These are phyloP conservation scores for Margarornis squamiger DNA, from an alignment of 2,797 vertebrate genomes.

Conservation along the genomic window DNA sequence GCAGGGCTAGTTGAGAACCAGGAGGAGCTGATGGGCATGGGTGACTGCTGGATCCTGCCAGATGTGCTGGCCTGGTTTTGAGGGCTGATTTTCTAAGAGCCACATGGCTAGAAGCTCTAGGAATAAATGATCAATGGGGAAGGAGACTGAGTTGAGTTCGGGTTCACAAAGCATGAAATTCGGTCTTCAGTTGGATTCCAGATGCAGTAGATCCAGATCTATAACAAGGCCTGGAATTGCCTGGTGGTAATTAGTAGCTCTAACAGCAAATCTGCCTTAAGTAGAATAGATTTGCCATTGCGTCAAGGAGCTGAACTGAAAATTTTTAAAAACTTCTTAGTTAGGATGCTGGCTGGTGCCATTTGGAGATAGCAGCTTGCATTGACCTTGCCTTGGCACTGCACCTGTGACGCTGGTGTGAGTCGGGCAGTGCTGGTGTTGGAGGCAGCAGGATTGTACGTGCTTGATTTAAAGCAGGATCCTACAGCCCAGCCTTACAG, in stretches of 20 bases:
- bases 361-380: neutral
- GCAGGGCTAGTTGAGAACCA: neutral
- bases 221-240: neutral
- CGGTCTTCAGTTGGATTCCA: neutral
- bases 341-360: neutral
- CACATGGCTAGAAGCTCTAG: neutral
- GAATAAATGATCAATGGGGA: neutral
- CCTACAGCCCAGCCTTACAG: neutral
- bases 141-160: neutral
- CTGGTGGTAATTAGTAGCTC: neutral
- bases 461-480: neutral
- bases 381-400: neutral
- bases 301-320: neutral
- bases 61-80: neutral
- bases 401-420: rapidly evolving
- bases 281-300: neutral
- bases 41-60: neutral
- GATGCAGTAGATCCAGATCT: neutral
- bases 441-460: neutral
- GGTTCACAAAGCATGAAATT: neutral
- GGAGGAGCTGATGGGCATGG: neutral
- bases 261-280: neutral
- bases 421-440: neutral
- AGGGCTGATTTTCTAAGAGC: neutral
- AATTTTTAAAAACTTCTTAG: neutral